Percentiles rank a stretch among this genome's conserved stretches.
Conservation (phyloP, 92 coral and sea anemone species). For the Epizoanthus illoricatus region DNA sequence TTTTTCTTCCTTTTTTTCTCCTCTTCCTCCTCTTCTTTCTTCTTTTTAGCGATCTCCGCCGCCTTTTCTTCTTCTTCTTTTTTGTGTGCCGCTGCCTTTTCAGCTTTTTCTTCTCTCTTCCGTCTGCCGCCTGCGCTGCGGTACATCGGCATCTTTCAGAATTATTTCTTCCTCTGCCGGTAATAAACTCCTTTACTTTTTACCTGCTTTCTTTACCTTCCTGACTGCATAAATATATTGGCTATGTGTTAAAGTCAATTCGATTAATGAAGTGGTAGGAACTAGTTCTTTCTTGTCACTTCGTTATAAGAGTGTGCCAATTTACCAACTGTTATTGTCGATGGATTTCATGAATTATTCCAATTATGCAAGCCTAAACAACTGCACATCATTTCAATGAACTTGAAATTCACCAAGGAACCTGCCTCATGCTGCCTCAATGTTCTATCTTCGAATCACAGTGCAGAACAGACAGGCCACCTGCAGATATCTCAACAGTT, state of each 20-base stretch:
- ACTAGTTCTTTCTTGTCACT: background rate
- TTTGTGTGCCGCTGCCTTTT: background rate
- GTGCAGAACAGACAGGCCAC: slow-evolving; percentile 4
- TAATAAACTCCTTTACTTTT: background rate
- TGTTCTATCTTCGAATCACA: slow-evolving; percentile 23
- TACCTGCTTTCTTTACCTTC: background rate
- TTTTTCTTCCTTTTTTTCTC: slow-evolving; percentile 12
- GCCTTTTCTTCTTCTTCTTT: slow-evolving; percentile 32
- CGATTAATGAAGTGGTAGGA: background rate
- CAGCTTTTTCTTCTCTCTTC: slow-evolving; percentile 10
- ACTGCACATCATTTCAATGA: background rate
- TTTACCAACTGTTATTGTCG: background rate
- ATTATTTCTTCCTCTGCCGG: background rate
- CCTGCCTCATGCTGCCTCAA: background rate
- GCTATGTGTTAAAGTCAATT: background rate
- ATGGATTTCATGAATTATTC: background rate
- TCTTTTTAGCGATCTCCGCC: background rate
- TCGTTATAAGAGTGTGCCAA: background rate
- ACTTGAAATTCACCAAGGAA: slow-evolving; percentile 10
- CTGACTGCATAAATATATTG: background rate
- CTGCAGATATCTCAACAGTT: slow-evolving; percentile 20
- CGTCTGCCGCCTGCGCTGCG: slow-evolving; percentile 20
- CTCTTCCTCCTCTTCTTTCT: slow-evolving; percentile 1
- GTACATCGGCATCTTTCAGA: background rate
- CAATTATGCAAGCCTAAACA: slow-evolving; percentile 1